Percentiles rank a stretch among this genome's conserved stretches.
These are phyloP conservation scores for Falcunculus frontatus DNA, from an alignment of 2,113 vertebrate genomes.

Conservation along the genomic window DNA sequence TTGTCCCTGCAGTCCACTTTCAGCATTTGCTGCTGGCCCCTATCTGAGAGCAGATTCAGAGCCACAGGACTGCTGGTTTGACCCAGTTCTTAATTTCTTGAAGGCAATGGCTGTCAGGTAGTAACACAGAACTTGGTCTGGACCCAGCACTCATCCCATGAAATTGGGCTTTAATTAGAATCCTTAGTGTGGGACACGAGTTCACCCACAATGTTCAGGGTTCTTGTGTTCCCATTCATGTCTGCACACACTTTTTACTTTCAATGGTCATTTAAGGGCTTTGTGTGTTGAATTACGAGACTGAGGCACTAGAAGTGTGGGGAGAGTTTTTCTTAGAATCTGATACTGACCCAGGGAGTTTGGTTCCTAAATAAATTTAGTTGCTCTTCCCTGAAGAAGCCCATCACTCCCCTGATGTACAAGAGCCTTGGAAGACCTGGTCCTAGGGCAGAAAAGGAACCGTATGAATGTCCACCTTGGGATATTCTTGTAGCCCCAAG, in stretches of 20 bases:
- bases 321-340: neutral
- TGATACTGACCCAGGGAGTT: neutral
- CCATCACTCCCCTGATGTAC: neutral
- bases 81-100: neutral
- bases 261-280: accelerated
- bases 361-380: neutral
- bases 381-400: neutral
- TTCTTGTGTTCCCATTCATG: neutral
- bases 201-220: neutral
- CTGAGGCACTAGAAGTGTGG: neutral
- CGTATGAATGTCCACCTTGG: neutral
- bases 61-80: neutral
- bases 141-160: neutral
- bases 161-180: neutral
- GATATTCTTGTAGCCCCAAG: neutral
- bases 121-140: neutral
- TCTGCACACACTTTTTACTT: neutral
- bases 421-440: neutral
- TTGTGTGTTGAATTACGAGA: neutral
- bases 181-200: neutral
- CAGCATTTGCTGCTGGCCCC: neutral
- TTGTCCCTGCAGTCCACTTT: neutral
- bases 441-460: neutral
- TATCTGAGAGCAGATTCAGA: neutral
- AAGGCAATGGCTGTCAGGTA: neutral